These are phyloP conservation scores for Liparis tanakae DNA, from an alignment of 2,797 vertebrate genomes.

Conservation along the genomic window DNA sequence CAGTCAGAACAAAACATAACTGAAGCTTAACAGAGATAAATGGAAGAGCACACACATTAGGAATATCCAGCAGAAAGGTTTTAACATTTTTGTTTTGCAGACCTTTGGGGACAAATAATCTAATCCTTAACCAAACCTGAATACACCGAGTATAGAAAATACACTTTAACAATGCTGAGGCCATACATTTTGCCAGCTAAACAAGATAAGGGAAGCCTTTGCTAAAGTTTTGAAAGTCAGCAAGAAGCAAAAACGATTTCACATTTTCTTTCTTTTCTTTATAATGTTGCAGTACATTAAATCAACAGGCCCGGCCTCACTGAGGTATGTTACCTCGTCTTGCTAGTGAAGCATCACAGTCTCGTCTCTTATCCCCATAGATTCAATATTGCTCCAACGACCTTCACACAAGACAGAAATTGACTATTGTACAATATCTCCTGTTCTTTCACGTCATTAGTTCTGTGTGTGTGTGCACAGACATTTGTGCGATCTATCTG, in stretches of 20 bases:
- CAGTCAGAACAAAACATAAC: conserved; percentile 35
- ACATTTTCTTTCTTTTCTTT: conserved; percentile 16
- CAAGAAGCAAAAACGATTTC: conserved; percentile 20
- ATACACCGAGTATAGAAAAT: neutral
- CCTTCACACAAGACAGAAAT: conserved; percentile 57
- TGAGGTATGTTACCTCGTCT: conserved; percentile 40
- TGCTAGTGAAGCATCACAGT: conserved; percentile 47
- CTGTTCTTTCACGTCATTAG: conserved; percentile 32
- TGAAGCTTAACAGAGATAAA: conserved; percentile 43
- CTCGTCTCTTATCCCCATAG: conserved; percentile 40
- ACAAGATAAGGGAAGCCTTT: conserved; percentile 12
- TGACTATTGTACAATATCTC: conserved; percentile 46
- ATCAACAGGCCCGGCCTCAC: conserved; percentile 52
- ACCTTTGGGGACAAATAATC: conserved; percentile 3
- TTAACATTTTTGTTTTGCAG: conserved; percentile 16
- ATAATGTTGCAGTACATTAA: conserved; percentile 63
- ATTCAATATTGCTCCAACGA: conserved; percentile 50
- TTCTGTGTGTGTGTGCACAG: conserved; percentile 5
- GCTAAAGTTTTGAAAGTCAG: conserved; percentile 55
- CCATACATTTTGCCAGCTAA: conserved; percentile 16
- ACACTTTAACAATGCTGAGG: conserved; percentile 1
- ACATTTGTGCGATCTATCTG: neutral
- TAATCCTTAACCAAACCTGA: conserved; percentile 39
- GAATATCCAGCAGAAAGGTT: conserved; percentile 35
- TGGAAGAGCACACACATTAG: conserved; percentile 18